Percentiles rank a stretch among this genome's conserved stretches.
phyloP scores from a whole-genome alignment of 2,888 invertebrate genomes.

The Lampropteryx suffumata region DNA sequence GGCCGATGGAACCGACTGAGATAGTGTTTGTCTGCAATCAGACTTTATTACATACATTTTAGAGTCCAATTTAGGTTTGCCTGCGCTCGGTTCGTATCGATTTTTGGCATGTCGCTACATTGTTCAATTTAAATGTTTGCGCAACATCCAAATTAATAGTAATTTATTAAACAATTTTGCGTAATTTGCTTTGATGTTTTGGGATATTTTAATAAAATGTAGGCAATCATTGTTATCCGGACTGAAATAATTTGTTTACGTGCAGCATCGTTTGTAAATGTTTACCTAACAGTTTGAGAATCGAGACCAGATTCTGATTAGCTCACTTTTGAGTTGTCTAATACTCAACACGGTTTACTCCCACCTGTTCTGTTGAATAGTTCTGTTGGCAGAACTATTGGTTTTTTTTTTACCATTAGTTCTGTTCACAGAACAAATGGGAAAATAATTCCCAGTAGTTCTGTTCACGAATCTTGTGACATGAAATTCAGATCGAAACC shows the following conservation, averaged over 20 bases:
- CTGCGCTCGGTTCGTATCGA: conserved; percentile 3
- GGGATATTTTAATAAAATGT: conserved; percentile 1
- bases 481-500: too few species aligned
- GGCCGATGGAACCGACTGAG: conserved; percentile 15
- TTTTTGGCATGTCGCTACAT: conserved; percentile 17
- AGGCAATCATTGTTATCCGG: conserved; percentile 3
- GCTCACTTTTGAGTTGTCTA: too few species aligned
- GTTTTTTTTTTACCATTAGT: too few species aligned
- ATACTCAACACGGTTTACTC: too few species aligned
- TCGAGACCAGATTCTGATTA: neutral
- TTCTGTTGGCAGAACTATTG: too few species aligned
- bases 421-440: too few species aligned
- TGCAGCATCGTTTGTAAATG: neutral
- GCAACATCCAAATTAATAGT: conserved; percentile 13
- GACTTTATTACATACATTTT: neutral
- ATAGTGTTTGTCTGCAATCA: neutral
- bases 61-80: neutral
- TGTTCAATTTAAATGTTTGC: conserved; percentile 19
- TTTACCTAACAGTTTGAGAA: neutral
- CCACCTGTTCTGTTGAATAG: too few species aligned
- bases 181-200: conserved; percentile 16
- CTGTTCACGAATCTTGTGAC: too few species aligned
- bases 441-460: too few species aligned
- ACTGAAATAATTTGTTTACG: conserved; percentile 1
- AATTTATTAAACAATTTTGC: conserved; percentile 11